These are phyloP conservation scores for Copidosoma floridanum DNA, from an alignment of 1,140 invertebrate genomes.

Conservation along the genomic window DNA sequence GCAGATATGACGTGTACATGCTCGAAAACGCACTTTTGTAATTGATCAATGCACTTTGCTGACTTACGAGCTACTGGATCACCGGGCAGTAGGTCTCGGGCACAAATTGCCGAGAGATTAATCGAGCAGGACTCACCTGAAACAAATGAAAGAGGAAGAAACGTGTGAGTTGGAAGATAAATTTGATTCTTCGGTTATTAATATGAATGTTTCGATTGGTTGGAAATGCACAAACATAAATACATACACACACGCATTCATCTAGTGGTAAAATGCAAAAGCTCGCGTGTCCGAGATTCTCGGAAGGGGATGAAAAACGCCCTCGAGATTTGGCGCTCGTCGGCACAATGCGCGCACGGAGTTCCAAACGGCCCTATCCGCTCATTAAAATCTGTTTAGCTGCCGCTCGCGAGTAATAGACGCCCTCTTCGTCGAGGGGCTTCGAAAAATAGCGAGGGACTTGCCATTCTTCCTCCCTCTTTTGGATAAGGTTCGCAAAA, in stretches of 20 bases:
- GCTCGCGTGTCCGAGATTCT: background rate
- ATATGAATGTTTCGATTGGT: no score
- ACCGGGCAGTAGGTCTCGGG: background rate
- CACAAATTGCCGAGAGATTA: background rate
- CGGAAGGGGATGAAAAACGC: constrained; percentile 13
- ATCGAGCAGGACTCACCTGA: constrained; percentile 42
- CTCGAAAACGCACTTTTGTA: background rate
- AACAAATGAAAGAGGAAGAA: constrained; percentile 38
- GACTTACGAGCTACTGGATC: constrained; percentile 6
- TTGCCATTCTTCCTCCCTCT: no score
- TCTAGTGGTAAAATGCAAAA: constrained; percentile 19
- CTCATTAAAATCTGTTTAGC: constrained; percentile 46
- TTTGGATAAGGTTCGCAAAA: background rate
- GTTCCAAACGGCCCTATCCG: constrained; percentile 31
- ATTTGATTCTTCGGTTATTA: no score
- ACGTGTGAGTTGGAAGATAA: no score
- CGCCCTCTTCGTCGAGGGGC: background rate
- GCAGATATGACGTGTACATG: background rate
- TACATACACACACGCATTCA: background rate
- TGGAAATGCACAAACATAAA: no score
- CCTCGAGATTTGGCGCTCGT: constrained; percentile 35
- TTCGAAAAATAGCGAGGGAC: constrained; percentile 16
- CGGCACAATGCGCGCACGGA: constrained; percentile 29
- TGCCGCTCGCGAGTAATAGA: constrained; percentile 23
- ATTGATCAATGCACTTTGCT: constrained; percentile 5